These are phyloP conservation scores for Leuciscus idus DNA, from an alignment of 2,113 vertebrate genomes.

Conservation along the genomic window DNA sequence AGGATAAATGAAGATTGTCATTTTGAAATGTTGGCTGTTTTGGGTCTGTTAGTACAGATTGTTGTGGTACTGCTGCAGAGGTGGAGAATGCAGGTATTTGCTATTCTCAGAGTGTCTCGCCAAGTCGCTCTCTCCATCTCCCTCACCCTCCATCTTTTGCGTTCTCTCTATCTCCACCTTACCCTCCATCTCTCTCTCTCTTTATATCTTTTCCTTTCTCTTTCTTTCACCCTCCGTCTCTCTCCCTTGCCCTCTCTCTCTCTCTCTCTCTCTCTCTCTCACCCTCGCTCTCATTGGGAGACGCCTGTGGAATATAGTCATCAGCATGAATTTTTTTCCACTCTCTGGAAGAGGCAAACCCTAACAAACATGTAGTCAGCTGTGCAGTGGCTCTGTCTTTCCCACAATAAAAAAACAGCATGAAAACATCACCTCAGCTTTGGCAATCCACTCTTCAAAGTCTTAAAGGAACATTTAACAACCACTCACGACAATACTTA, in stretches of 20 bases:
- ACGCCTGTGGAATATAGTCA: conserved; percentile 59
- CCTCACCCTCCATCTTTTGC: conserved; percentile 45
- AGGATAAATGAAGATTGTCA: not conserved
- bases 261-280: conserved; percentile 30
- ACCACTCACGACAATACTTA: not conserved
- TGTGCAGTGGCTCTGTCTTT: conserved; percentile 34
- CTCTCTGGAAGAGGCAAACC: conserved; percentile 35
- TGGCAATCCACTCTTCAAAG: not conserved
- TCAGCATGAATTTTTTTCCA: conserved; percentile 42
- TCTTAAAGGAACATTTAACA: conserved; percentile 47
- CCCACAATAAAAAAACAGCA: conserved; percentile 39
- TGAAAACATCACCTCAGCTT: conserved; percentile 38
- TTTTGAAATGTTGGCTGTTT: not conserved
- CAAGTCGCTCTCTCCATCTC: conserved; percentile 52
- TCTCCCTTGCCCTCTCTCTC: not conserved
- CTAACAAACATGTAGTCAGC: conserved; percentile 45
- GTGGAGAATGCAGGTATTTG: conserved; percentile 56
- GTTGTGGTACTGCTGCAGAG: conserved; percentile 48
- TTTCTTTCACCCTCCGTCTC: conserved; percentile 23
- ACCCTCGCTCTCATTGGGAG: conserved; percentile 37
- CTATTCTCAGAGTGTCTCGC: conserved; percentile 60
- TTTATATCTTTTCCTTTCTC: conserved; percentile 54
- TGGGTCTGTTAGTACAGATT: not conserved
- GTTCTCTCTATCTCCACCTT: conserved; percentile 60
- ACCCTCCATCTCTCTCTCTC: conserved; percentile 43